A percentile compares a stretch with the other conserved stretches of the same genome.
Evolutionary conservation across 2,113 vertebrate genomes (phyloP).

Genomic region (Callocephalon fimbriatum): DNA sequence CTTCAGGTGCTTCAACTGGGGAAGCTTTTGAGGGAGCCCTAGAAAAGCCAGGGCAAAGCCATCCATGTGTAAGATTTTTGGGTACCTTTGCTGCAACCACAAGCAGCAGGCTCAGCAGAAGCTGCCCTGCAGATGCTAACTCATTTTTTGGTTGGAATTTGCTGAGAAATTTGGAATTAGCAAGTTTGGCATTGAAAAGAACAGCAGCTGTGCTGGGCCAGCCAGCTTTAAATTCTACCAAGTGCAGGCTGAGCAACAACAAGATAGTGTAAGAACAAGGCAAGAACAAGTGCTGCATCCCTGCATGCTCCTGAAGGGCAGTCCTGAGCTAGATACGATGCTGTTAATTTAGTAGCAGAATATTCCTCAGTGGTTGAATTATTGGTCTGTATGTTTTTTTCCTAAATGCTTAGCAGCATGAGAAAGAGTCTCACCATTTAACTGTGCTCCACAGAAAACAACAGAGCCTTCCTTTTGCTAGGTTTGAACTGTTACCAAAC

Average conservation of each 20-base stretch:
- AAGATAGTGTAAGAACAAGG: not conserved
- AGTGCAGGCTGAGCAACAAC: not conserved
- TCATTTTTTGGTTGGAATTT: not conserved
- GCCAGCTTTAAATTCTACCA: not conserved
- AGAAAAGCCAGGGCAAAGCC: not conserved
- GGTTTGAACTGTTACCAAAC: not conserved
- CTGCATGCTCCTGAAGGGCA: not conserved
- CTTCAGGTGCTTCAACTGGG: not conserved
- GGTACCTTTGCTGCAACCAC: not conserved
- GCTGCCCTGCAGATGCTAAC: not conserved
- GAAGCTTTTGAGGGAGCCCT: not conserved
- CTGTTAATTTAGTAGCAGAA: not conserved
- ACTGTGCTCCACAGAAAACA: not conserved
- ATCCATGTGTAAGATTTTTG: not conserved
- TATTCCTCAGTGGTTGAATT: not conserved
- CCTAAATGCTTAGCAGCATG: not conserved
- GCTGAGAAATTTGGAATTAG: not conserved
- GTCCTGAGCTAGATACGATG: not conserved
- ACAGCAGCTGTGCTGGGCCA: not conserved
- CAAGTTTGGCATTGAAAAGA: not conserved
- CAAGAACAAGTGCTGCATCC: not conserved
- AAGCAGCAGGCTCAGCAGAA: not conserved
- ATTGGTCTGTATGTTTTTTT: not conserved
- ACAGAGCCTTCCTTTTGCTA: not conserved
- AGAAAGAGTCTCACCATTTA: not conserved